Evolutionary conservation across 2,888 invertebrate genomes (phyloP), one percentile per base, ranked within the genome.

Genomic region (Podabrus alpinus): DNA sequence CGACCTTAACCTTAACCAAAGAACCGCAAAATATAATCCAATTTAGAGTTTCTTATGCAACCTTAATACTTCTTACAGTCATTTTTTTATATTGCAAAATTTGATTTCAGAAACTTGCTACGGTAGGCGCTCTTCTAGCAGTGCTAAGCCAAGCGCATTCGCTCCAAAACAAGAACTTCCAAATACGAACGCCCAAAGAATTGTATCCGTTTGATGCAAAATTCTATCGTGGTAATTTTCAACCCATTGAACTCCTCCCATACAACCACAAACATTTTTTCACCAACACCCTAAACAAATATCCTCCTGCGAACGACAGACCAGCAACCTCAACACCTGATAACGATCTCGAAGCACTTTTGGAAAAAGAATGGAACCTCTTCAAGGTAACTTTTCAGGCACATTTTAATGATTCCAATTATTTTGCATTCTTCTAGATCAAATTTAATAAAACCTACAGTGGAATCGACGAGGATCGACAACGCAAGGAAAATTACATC

Each of bases 401-500:
- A 15, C 13, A 10, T 15, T 11, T 17, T 19, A 62, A 64, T 13
- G 4, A 64, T 64, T 64, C 13, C 21, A 21, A 64, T 19, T 7
- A 10, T n/a, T 62, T 19, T n/a, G 21, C 5, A 24, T 21, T n/a
- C 29, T 61, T 69, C 15, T 15, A 86, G 86, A 15, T 64, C 15
- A 73, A 75, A 7, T 87, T 84, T 74, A 85, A 86, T 72, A 88
- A 87, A 82, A 79, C 80, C 0, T 88, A 88, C 73, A 68, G 78
- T 0, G 80, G 79, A 9, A 61, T 76, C 1, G 85, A 85, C 71
- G 84, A 86, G 69, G 86, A 85, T 72, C 71, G 77, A 1, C 82
- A 85, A 25, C 81, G 87, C 11, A 78, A 83, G 60, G 86, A 87
- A 79, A 83, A 85, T 19, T 88, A 86, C 80, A 84, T 87, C 15